Conservation (phyloP, 2,797 vertebrate species). For the Pangasius sanitwongsei region DNA sequence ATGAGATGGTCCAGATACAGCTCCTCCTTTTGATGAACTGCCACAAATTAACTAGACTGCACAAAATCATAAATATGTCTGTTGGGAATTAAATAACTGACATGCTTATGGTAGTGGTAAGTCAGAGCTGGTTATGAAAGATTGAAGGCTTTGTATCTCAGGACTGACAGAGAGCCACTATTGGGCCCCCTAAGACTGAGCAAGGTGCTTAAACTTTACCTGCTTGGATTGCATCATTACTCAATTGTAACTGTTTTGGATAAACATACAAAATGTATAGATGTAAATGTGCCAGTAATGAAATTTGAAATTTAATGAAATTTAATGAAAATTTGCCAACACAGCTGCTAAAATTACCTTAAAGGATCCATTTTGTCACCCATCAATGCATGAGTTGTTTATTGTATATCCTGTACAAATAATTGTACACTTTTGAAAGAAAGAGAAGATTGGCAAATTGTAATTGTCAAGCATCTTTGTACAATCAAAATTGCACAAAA, state of each 20-base stretch:
- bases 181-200: not conserved
- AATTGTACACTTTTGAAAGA: not conserved
- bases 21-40: not conserved
- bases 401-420: not conserved
- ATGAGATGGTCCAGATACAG: not conserved
- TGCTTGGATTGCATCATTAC: not conserved
- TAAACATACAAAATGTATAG: not conserved
- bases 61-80: not conserved
- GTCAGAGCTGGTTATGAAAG: not conserved
- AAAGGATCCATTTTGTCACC: not conserved
- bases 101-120: not conserved
- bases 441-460: not conserved
- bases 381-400: not conserved
- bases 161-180: not conserved
- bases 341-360: not conserved
- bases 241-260: not conserved
- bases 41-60: not conserved
- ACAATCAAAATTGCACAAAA: not conserved
- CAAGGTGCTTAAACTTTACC: not conserved
- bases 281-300: not conserved
- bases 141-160: not conserved
- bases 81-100: not conserved
- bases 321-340: not conserved
- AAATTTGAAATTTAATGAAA: not conserved
- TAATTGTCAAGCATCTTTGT: not conserved